Percentiles rank a stretch among this genome's conserved stretches.
Evolutionary conservation across 2,888 invertebrate genomes (phyloP).

Genomic region (Trachelus stipa): DNA sequence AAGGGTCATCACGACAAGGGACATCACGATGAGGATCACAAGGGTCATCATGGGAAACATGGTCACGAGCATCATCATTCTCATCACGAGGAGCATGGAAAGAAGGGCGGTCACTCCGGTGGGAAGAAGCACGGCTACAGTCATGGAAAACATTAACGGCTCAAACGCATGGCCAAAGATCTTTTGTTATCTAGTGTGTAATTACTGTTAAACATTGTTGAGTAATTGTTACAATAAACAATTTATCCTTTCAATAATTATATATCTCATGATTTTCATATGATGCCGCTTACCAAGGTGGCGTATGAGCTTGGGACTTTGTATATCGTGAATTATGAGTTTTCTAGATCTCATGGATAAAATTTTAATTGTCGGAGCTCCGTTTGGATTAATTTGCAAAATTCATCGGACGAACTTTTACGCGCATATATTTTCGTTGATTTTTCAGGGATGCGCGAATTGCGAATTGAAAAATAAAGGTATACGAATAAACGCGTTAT

Average conservation of each 20-base stretch:
- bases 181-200: slow-evolving; percentile 9
- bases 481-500: not conserved
- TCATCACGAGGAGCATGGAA: slow-evolving; percentile 72
- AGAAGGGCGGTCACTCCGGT: slow-evolving; percentile 72
- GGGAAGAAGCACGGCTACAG: slow-evolving; percentile 67
- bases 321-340: not conserved
- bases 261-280: not conserved
- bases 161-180: slow-evolving; percentile 13
- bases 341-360: not conserved
- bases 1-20: slow-evolving; percentile 76
- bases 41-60: slow-evolving; percentile 72
- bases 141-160: not conserved
- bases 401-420: not conserved
- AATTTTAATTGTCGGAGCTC: not conserved
- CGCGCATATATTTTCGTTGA: not conserved
- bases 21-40: slow-evolving; percentile 75
- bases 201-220: slow-evolving; percentile 1
- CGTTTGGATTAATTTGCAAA: not conserved
- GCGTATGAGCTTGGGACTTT: not conserved
- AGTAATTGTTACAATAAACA: slow-evolving; percentile 4
- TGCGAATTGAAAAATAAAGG: not conserved
- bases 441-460: not conserved
- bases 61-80: slow-evolving; percentile 75
- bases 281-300: too few species aligned
- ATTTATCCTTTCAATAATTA: not conserved